A percentile compares a stretch with the other conserved stretches of the same genome.
phyloP scores from a whole-genome alignment of 1,140 invertebrate genomes.

The Trigoniulus corallinus region DNA sequence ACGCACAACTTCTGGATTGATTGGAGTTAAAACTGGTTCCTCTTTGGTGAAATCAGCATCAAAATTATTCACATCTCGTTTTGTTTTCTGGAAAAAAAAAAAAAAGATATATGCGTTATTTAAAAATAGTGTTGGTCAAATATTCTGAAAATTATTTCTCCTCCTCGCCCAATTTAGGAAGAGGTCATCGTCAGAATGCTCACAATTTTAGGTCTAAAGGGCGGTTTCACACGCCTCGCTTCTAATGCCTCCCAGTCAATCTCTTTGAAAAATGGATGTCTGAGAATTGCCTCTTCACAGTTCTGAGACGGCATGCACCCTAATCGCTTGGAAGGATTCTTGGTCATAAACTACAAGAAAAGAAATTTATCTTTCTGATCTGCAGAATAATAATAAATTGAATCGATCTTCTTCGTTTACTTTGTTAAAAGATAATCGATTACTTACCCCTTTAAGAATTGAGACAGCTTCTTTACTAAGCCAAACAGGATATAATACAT shows the following conservation, averaged over 20 bases:
- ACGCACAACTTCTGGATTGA: slow-evolving; percentile 71
- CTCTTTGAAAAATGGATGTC: slow-evolving; percentile 89
- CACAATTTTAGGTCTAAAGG: slow-evolving; percentile 96
- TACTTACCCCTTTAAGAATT: slow-evolving; percentile 81
- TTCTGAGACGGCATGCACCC: slow-evolving; percentile 66
- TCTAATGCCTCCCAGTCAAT: slow-evolving; percentile 94
- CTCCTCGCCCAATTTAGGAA: no score
- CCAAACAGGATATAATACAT: slow-evolving; percentile 97
- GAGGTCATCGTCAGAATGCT: no score
- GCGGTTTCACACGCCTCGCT: slow-evolving; percentile 75
- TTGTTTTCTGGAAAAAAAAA: slow-evolving; percentile 65
- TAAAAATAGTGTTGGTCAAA: slow-evolving; percentile 8
- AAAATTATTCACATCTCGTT: slow-evolving; percentile 95
- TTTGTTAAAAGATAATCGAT: no score
- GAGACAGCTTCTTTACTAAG: slow-evolving; percentile 89
- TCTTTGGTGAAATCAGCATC: slow-evolving; percentile 98
- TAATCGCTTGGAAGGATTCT: slow-evolving; percentile 83
- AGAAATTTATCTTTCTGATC: slow-evolving; percentile 11
- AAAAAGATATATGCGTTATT: slow-evolving; percentile 9
- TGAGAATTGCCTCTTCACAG: slow-evolving; percentile 67
- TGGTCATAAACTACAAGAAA: slow-evolving; percentile 83
- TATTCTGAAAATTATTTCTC: slow-evolving; percentile 3
- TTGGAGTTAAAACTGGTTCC: slow-evolving; percentile 86
- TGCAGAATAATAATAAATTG: background rate
- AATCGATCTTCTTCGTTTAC: background rate